These are phyloP conservation scores for Alces alces DNA, from an alignment of 2,113 vertebrate species.

Conservation along the genomic window DNA sequence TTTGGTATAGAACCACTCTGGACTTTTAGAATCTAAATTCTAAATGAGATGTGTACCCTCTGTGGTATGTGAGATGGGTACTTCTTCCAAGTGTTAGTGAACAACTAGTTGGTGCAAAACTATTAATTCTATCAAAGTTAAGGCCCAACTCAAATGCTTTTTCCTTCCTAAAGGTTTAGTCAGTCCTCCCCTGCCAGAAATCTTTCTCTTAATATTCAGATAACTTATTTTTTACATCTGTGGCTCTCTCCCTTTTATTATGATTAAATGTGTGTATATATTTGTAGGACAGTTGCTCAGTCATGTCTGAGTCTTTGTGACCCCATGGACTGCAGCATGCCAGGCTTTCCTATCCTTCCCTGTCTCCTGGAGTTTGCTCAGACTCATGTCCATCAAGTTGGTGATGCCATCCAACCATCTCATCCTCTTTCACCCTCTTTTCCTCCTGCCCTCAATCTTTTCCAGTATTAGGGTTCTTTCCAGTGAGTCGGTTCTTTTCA, in stretches of 20 bases:
- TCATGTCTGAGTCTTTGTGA: neutral
- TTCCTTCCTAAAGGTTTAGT: neutral
- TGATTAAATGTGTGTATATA: neutral
- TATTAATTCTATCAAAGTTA: neutral
- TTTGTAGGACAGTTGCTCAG: neutral
- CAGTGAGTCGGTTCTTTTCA: neutral
- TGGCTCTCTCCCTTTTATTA: neutral
- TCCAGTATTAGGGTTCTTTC: neutral
- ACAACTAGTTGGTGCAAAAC: neutral
- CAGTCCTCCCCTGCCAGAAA: neutral
- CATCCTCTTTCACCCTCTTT: neutral
- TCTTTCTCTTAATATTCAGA: constrained; percentile 8
- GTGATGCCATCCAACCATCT: neutral
- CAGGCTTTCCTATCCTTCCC: neutral
- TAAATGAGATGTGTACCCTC: neutral
- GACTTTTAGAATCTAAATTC: neutral
- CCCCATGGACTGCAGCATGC: neutral
- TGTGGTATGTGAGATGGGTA: neutral
- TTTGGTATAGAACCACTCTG: neutral
- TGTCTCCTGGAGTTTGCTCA: neutral
- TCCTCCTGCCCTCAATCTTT: neutral
- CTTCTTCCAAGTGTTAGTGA: neutral
- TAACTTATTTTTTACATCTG: neutral
- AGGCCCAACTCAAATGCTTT: neutral
- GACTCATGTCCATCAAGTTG: too few relatives aligned